phyloP scores from a whole-genome alignment of 2,888 invertebrate species.

The Ischnus inquisitorius region DNA sequence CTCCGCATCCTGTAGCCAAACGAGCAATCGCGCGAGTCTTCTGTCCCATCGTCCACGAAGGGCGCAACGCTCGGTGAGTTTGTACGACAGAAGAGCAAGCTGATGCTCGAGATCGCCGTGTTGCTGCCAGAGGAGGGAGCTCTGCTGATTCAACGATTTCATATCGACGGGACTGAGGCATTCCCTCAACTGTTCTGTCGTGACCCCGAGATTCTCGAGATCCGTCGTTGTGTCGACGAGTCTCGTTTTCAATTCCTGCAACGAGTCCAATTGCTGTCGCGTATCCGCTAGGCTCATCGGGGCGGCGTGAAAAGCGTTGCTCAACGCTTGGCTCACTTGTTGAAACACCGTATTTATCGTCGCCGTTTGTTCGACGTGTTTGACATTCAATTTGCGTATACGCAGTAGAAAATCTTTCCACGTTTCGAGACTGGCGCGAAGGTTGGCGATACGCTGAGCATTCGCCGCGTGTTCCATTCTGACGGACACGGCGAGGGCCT shows the following conservation, averaged over 20 bases:
- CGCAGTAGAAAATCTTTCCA: constrained; percentile 92
- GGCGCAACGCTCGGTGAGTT: constrained; percentile 91
- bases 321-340: constrained; percentile 89
- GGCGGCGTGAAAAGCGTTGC: constrained; percentile 86
- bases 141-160: constrained; percentile 91
- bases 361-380: constrained; percentile 89
- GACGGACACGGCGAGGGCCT: constrained; percentile 91
- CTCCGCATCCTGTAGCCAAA: constrained; percentile 91
- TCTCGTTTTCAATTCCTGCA: constrained; percentile 88
- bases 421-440: constrained; percentile 92
- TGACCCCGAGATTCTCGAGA: constrained; percentile 90
- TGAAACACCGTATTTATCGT: constrained; percentile 89
- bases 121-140: constrained; percentile 93
- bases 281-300: constrained; percentile 88
- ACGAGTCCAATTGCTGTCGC: constrained; percentile 88
- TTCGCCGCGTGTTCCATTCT: constrained; percentile 93
- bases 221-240: constrained; percentile 88
- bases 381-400: constrained; percentile 88
- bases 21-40: constrained; percentile 88
- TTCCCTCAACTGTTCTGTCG: constrained; percentile 94
- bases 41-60: constrained; percentile 90
- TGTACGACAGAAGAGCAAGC: constrained; percentile 90
- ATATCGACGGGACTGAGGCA: constrained; percentile 94
- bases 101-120: constrained; percentile 93
- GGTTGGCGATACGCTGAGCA: constrained; percentile 91